A percentile compares a stretch with the other conserved stretches of the same genome.
phyloP scores from a whole-genome alignment of 2,113 vertebrate genomes.

The Hemiscyllium ocellatum region DNA sequence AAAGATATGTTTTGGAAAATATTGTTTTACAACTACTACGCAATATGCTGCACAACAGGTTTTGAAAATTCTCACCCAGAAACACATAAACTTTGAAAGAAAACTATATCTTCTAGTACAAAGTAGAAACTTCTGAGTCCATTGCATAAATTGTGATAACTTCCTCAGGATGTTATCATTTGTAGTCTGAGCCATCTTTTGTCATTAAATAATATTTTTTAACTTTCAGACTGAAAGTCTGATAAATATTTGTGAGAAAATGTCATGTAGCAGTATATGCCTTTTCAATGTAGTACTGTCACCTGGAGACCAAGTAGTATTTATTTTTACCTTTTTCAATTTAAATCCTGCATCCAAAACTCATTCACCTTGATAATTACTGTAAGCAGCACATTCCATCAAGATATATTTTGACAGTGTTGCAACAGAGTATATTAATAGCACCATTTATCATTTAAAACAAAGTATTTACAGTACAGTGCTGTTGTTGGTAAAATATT shows the following conservation, averaged over 20 bases:
- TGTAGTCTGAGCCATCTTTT: not conserved
- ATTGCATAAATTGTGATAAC: not conserved
- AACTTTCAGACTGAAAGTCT: not conserved
- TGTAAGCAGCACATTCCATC: not conserved
- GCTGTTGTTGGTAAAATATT: not conserved
- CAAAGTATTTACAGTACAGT: not conserved
- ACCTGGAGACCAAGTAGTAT: not conserved
- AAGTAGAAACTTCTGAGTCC: not conserved
- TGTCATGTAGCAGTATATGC: not conserved
- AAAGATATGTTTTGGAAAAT: not conserved
- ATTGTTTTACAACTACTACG: not conserved
- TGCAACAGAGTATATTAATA: not conserved
- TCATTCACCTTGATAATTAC: not conserved
- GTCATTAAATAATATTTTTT: not conserved
- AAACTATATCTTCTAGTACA: not conserved
- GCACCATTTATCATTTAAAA: not conserved
- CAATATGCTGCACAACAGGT: not conserved
- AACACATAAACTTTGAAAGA: not conserved
- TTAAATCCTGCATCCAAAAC: not conserved
- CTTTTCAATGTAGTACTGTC: not conserved
- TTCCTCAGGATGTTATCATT: not conserved
- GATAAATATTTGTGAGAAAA: not conserved
- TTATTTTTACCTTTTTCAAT: not conserved
- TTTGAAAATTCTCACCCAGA: not conserved
- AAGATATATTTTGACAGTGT: not conserved